These are phyloP conservation scores for Dolichotis patagonum DNA, from an alignment of 2,113 vertebrate species.

Conservation along the genomic window DNA sequence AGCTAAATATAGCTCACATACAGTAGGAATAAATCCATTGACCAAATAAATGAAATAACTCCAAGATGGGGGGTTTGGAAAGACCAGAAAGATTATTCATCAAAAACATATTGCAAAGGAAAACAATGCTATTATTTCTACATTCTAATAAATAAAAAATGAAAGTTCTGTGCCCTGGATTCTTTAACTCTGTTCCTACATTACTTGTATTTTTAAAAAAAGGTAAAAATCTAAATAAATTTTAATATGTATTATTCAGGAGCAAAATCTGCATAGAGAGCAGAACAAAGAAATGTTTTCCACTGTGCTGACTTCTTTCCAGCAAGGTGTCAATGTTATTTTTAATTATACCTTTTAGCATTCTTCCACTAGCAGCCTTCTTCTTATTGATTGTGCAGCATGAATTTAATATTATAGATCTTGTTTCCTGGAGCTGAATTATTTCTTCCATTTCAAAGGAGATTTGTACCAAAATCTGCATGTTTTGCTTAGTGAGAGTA, in stretches of 20 bases:
- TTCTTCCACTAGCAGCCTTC: not conserved
- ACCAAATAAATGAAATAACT: not conserved
- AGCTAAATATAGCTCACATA: not conserved
- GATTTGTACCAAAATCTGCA: conserved; percentile 23
- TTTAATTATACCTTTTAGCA: conserved; percentile 49
- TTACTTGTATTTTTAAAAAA: not conserved
- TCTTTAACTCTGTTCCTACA: not conserved
- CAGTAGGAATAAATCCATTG: not conserved
- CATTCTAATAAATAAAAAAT: conserved; percentile 26
- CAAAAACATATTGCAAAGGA: not conserved
- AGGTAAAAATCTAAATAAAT: conserved; percentile 38
- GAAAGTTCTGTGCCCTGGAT: not conserved
- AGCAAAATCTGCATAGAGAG: not conserved
- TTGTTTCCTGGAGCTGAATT: not conserved
- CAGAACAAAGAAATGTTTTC: conserved; percentile 62
- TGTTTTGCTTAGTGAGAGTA: not conserved
- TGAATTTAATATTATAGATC: conserved; percentile 24
- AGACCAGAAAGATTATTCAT: not conserved
- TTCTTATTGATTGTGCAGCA: not conserved
- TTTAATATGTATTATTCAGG: conserved; percentile 20
- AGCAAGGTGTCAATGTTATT: conserved; percentile 14
- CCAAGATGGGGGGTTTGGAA: not conserved
- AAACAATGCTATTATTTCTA: not conserved
- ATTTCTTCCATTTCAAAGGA: conserved; percentile 5
- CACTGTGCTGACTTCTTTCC: not conserved